Evolutionary conservation across 2,113 vertebrate genomes (phyloP), one percentile per base, ranked within the genome.

Genomic region (Erinaceus europaeus): DNA sequence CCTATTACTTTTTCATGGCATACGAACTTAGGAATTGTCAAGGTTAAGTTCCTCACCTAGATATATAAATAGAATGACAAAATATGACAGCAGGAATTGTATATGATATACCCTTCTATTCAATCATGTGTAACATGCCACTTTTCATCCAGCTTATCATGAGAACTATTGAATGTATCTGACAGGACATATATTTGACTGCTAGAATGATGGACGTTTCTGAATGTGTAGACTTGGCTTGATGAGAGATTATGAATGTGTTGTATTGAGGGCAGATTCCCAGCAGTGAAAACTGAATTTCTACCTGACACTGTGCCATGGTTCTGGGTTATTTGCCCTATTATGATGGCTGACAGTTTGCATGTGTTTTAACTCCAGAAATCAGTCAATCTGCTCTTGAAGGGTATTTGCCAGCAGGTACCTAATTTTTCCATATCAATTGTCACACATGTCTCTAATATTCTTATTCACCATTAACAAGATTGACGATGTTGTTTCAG

Each of bases 41-140:
- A 93, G 84, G 85, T 93, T 91, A 90, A 90, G 71, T 76, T 57
- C 10, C 46, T 89, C 50, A 89, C 50, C 67, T 64, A 85, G 78
- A 85, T 88, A 75, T 57, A 93, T 84, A 92, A 91, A 89, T 44
- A 79, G 67, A 67, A 91, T 89, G 91, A 90, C 75, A 93, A 88
- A 95, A 38, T 84, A 42, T 90, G 93, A 89, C 87, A 94, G 94
- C 65, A 69, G 82, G 65, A 59, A 92, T 93, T 90, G 84, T 94
- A 68, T 83, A 94, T 85, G 82, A 73, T 86, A 89, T 92, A 84
- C 79, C 52, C 34, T 91, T 89, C 87, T 88, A 87, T 65, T 94
- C 92, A 89, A 84, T 95, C 93, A 91, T 68, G 81, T 69, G 61
- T 80, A 87, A 64, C 87, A 65, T 91, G 94, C 93, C 93, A 96